phyloP scores from a whole-genome alignment of 2,113 vertebrate species.

The Zosterops hypoxanthus region DNA sequence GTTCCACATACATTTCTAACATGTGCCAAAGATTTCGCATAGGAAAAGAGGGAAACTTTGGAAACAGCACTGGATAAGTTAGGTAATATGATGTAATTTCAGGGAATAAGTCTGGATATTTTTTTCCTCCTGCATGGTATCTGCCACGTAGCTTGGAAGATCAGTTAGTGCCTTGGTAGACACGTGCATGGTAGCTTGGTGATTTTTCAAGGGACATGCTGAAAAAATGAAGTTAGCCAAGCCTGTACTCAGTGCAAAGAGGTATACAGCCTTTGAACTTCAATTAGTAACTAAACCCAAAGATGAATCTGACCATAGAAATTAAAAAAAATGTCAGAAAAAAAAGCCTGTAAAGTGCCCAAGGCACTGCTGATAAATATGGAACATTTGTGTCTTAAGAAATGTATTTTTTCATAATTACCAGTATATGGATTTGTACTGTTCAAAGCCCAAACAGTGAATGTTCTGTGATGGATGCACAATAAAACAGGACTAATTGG shows the following conservation, averaged over 20 bases:
- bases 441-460: neutral
- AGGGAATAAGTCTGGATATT: neutral
- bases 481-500: constrained; percentile 44
- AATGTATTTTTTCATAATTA: constrained; percentile 40
- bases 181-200: neutral
- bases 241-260: neutral
- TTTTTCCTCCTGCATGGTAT: neutral
- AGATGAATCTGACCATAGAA: neutral
- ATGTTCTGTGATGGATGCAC: constrained; percentile 11
- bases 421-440: constrained; percentile 31
- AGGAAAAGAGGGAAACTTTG: neutral
- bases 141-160: constrained; percentile 44
- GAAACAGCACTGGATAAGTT: constrained; percentile 14
- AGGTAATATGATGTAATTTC: constrained; percentile 41
- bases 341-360: neutral
- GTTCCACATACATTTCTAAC: neutral
- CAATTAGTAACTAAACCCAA: neutral
- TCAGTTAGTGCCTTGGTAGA: neutral
- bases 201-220: neutral
- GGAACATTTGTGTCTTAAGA: neutral
- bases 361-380: neutral
- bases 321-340: neutral
- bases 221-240: neutral
- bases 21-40: neutral
- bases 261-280: neutral